Conservation (phyloP, 2,888 invertebrate genomes). For the Hydropsyche betteni region DNA sequence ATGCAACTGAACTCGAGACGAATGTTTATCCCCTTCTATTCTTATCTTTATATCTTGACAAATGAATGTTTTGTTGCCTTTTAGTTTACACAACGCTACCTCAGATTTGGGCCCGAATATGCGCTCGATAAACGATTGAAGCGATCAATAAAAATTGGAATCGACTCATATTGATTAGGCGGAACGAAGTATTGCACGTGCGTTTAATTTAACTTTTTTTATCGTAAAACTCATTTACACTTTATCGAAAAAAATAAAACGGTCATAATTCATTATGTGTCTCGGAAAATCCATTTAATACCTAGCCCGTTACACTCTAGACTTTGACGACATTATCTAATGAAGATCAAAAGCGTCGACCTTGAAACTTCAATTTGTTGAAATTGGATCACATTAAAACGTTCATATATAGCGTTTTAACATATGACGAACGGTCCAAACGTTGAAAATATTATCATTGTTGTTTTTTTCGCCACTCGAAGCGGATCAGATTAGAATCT, state of each 20-base stretch:
- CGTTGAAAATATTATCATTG: background rate
- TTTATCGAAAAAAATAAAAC: too few species aligned
- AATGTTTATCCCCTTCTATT: slow-evolving; percentile 46
- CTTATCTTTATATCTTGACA: slow-evolving; percentile 49
- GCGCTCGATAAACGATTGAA: slow-evolving; percentile 9
- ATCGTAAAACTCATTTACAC: too few species aligned
- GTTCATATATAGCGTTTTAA: background rate
- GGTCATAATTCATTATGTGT: too few species aligned
- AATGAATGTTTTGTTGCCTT: slow-evolving; percentile 46
- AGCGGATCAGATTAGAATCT: slow-evolving; percentile 7
- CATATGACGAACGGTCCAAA: background rate
- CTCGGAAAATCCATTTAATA: too few species aligned
- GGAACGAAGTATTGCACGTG: slow-evolving; percentile 4
- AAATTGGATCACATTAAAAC: too few species aligned
- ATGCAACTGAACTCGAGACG: slow-evolving; percentile 36
- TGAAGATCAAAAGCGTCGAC: too few species aligned
- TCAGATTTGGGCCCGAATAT: slow-evolving; percentile 26
- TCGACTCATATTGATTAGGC: slow-evolving; percentile 22
- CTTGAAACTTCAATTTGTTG: too few species aligned
- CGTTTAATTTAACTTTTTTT: too few species aligned
- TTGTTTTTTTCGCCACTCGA: background rate
- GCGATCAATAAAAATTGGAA: slow-evolving; percentile 23
- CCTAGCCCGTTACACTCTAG: too few species aligned
- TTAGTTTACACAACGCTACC: slow-evolving; percentile 47
- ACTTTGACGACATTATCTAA: too few species aligned